Evolutionary conservation across 2,888 invertebrate species (phyloP).

Genomic region (Drosophila rubida): DNA sequence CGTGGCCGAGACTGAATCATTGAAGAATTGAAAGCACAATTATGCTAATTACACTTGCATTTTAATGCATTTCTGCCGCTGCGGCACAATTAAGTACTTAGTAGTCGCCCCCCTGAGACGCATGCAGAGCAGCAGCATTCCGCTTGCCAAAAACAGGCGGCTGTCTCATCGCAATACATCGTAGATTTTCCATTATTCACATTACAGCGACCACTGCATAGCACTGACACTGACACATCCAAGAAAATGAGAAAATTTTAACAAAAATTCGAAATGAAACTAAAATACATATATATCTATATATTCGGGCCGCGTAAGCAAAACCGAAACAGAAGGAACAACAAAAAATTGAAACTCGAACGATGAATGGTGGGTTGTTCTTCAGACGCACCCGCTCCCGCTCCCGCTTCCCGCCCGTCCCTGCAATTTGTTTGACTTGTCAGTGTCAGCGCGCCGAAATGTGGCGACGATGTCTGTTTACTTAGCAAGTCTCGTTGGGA

Average conservation of each 20-base stretch:
- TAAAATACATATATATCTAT: background rate
- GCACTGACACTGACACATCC: slow-evolving; percentile 59
- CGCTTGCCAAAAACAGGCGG: slow-evolving; percentile 26
- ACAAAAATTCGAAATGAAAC: slow-evolving; percentile 5
- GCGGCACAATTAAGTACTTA: slow-evolving; percentile 58
- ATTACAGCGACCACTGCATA: slow-evolving; percentile 46
- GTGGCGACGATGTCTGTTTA: slow-evolving; percentile 66
- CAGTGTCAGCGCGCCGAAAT: slow-evolving; percentile 65
- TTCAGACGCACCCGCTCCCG: too few relatives aligned
- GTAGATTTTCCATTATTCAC: slow-evolving; percentile 36
- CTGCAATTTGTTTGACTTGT: slow-evolving; percentile 76
- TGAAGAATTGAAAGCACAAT: slow-evolving; percentile 60
- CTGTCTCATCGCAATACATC: background rate
- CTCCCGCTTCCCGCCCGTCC: slow-evolving; percentile 18
- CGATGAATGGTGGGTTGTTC: slow-evolving; percentile 60
- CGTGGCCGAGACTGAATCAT: slow-evolving; percentile 56
- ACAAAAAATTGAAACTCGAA: slow-evolving; percentile 46
- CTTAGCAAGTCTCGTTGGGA: slow-evolving; percentile 51
- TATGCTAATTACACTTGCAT: slow-evolving; percentile 71
- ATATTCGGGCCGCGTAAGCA: slow-evolving; percentile 33
- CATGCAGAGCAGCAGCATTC: slow-evolving; percentile 27
- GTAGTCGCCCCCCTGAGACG: slow-evolving; percentile 12
- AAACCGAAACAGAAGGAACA: slow-evolving; percentile 19
- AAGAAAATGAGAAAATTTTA: slow-evolving; percentile 34
- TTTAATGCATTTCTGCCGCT: slow-evolving; percentile 54